phyloP scores from a whole-genome alignment of 2,113 vertebrate species.

The Mus spicilegus region DNA sequence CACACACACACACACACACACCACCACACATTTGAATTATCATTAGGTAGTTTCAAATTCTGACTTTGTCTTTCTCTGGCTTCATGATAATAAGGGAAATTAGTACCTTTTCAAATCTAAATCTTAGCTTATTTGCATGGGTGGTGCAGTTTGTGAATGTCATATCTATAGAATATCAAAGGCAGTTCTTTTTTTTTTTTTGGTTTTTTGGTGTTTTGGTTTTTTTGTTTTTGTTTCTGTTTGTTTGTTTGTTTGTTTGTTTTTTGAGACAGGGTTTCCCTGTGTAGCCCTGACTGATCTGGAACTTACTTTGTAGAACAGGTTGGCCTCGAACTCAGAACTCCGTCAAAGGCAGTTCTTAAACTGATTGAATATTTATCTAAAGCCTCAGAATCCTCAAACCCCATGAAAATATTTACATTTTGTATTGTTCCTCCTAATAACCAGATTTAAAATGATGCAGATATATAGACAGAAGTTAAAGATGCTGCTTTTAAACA shows the following conservation, averaged over 20 bases:
- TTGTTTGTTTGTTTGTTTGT: too few species aligned
- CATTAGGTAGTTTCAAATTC: background rate
- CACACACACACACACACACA: too few species aligned
- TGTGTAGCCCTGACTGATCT: too few species aligned
- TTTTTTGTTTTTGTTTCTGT: too few species aligned
- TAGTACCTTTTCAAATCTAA: background rate
- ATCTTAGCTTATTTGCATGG: background rate
- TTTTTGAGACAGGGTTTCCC: too few species aligned
- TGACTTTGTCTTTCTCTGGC: background rate
- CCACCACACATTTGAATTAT: too few species aligned
- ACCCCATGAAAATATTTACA: background rate
- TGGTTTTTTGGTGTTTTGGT: too few species aligned
- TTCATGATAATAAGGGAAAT: background rate
- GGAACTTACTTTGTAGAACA: too few species aligned
- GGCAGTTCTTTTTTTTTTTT: too few species aligned
- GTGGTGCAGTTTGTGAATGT: background rate
- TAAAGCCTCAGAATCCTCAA: background rate
- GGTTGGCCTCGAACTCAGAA: too few species aligned
- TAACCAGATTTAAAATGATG: background rate
- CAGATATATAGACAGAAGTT: background rate
- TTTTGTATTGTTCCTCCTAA: background rate
- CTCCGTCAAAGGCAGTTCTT: background rate
- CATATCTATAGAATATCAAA: too few species aligned
- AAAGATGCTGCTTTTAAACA: background rate
- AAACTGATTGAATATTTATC: background rate